Evolutionary conservation across 2,888 invertebrate genomes (phyloP).

Genomic region (Baccha elongata): DNA sequence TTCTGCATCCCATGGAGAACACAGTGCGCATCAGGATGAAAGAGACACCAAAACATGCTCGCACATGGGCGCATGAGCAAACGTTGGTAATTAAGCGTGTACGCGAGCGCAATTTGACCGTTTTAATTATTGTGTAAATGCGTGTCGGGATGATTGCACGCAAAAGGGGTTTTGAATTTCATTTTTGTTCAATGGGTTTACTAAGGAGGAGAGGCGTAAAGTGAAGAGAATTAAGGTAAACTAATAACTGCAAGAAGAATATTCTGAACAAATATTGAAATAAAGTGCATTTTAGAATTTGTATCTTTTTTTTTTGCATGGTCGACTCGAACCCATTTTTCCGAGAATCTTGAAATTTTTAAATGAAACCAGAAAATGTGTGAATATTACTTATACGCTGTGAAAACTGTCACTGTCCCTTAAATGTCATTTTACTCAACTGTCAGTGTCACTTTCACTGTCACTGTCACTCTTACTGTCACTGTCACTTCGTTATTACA

Average conservation of each 20-base stretch:
- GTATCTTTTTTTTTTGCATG: no score
- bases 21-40: slow-evolving; percentile 55
- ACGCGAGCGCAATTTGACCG: slow-evolving; percentile 71
- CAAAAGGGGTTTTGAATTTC: slow-evolving; percentile 49
- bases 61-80: slow-evolving; percentile 63
- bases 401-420: no score
- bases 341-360: no score
- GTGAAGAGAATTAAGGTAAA: neutral
- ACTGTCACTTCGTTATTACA: no score
- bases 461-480: no score
- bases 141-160: slow-evolving; percentile 68
- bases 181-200: no score
- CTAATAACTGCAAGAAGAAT: neutral
- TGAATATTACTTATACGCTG: no score
- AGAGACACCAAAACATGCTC: slow-evolving; percentile 59
- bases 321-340: no score
- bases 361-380: no score
- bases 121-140: slow-evolving; percentile 74
- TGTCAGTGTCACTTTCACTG: no score
- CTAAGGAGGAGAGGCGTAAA: neutral
- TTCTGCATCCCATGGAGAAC: slow-evolving; percentile 14
- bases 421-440: no score
- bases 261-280: neutral
- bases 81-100: slow-evolving; percentile 69
- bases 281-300: no score